These are phyloP conservation scores for Peromyscus melanophrys DNA, from an alignment of 2,797 vertebrate genomes.

Conservation along the genomic window DNA sequence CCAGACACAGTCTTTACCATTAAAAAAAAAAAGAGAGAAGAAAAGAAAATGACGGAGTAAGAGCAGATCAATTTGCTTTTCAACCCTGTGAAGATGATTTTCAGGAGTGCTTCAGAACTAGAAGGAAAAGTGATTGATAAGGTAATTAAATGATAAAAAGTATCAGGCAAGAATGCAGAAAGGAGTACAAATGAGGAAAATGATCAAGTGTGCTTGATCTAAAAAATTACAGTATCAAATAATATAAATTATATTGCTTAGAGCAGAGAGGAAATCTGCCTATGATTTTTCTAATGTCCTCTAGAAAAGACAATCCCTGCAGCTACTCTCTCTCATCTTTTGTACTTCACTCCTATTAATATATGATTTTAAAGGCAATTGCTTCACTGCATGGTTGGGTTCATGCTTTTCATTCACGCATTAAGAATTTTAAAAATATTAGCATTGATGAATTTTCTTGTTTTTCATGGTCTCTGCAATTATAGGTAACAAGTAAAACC, in stretches of 20 bases:
- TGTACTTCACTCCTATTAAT: not conserved
- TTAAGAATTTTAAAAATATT: not conserved
- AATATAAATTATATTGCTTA: slow-evolving; percentile 88
- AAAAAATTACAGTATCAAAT: slow-evolving; percentile 88
- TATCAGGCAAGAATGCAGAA: slow-evolving; percentile 87
- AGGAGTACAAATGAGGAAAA: slow-evolving; percentile 88
- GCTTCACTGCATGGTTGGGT: slow-evolving; percentile 26
- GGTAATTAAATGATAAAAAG: slow-evolving; percentile 89
- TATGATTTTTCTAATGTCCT: slow-evolving; percentile 73
- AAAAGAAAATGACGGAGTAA: slow-evolving; percentile 56
- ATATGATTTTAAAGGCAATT: slow-evolving; percentile 54
- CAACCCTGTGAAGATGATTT: slow-evolving; percentile 75
- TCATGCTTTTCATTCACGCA: not conserved
- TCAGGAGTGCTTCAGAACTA: slow-evolving; percentile 82
- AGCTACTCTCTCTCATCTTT: slow-evolving; percentile 1
- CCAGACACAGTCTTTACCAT: not conserved
- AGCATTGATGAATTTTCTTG: not conserved
- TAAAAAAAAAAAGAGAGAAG: not conserved
- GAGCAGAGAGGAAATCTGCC: slow-evolving; percentile 84
- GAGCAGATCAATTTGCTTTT: slow-evolving; percentile 80
- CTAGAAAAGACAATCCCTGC: slow-evolving; percentile 30
- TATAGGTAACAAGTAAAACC: not conserved
- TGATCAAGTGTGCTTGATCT: slow-evolving; percentile 88
- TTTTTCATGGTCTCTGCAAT: slow-evolving; percentile 15
- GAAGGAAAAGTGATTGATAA: slow-evolving; percentile 87